Conservation (phyloP, 2,888 invertebrate genomes). For the Exocentrus adspersus region DNA sequence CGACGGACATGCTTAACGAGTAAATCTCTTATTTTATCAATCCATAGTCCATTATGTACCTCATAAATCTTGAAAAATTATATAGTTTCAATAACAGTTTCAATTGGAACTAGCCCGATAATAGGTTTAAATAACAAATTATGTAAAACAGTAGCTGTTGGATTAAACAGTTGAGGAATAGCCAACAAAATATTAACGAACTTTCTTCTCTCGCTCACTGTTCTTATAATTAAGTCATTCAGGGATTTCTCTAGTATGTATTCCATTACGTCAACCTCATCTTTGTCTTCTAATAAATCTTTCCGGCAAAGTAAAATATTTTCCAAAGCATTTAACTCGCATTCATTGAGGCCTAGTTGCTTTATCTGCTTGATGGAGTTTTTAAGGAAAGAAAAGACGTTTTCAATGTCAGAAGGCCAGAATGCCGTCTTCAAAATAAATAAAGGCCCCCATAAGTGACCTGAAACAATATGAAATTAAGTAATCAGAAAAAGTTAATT, state of each 20-base stretch:
- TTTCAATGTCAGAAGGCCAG: conserved; percentile 66
- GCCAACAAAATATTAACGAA: conserved; percentile 53
- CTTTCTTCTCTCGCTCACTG: conserved; percentile 45
- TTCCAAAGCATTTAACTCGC: conserved; percentile 56
- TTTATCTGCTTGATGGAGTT: conserved; percentile 47
- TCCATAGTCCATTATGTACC: no score
- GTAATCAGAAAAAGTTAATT: no score
- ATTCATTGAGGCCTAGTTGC: conserved; percentile 48
- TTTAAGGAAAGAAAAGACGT: conserved; percentile 55
- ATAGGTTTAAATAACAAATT: conserved; percentile 60
- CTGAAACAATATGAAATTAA: conserved; percentile 33
- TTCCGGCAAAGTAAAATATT: conserved; percentile 57
- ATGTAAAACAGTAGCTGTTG: conserved; percentile 53
- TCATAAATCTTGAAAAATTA: conserved; percentile 37
- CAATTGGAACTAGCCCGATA: conserved; percentile 61
- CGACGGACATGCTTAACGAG: no score
- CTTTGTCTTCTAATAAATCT: conserved; percentile 54
- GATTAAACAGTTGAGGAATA: conserved; percentile 54
- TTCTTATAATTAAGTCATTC: conserved; percentile 46
- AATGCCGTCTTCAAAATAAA: conserved; percentile 69
- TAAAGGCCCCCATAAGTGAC: conserved; percentile 69
- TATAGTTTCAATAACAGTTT: conserved; percentile 62
- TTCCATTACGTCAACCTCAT: conserved; percentile 47
- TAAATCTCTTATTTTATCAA: no score
- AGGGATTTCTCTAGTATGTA: conserved; percentile 44